Percentiles rank a stretch among this genome's conserved stretches.
Evolutionary conservation across 2,113 vertebrate genomes (phyloP).

Genomic region (Anser cygnoides): DNA sequence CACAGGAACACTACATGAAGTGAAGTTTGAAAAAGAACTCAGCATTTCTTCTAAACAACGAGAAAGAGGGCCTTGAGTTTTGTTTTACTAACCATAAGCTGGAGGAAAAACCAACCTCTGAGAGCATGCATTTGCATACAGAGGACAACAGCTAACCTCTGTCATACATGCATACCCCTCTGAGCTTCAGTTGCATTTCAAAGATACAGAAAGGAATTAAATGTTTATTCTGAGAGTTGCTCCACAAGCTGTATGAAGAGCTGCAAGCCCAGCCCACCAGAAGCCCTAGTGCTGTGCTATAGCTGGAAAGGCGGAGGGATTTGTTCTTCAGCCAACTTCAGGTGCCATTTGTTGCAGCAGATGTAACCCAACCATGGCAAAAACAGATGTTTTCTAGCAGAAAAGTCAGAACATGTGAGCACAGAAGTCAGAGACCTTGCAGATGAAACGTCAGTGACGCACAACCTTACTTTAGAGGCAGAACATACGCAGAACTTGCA

Average conservation of each 20-base stretch:
- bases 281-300: not conserved
- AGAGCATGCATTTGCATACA: not conserved
- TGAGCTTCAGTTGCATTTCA: not conserved
- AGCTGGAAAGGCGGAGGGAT: not conserved
- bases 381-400: not conserved
- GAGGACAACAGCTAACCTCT: not conserved
- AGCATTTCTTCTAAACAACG: not conserved
- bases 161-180: not conserved
- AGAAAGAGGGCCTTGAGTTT: not conserved
- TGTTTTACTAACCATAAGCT: not conserved
- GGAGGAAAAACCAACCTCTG: not conserved
- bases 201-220: not conserved
- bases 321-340: not conserved
- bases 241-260: not conserved
- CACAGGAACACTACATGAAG: not conserved
- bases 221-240: not conserved
- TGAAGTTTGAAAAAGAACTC: not conserved
- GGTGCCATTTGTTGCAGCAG: not conserved
- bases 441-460: not conserved
- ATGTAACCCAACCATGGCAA: not conserved
- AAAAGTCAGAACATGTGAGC: not conserved
- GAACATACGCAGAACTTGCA: fast-evolving
- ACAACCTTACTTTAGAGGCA: not conserved
- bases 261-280: not conserved
- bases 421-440: not conserved